These are phyloP conservation scores for Phyllostomus discolor DNA, from an alignment of 2,113 vertebrate genomes.

Conservation along the genomic window DNA sequence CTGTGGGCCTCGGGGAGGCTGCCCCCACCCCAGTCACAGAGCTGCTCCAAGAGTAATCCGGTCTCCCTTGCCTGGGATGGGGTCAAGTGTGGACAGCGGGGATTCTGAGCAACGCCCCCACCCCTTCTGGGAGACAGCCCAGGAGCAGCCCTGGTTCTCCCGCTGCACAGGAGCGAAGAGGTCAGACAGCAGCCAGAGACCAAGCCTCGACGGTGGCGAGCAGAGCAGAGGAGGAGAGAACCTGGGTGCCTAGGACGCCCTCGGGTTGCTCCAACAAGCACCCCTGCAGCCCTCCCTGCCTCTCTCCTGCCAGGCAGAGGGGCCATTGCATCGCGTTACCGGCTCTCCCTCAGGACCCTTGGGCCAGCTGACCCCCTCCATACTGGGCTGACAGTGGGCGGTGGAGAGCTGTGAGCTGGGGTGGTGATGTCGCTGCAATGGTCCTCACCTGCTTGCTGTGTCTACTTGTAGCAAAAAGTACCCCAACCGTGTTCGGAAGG, in stretches of 20 bases:
- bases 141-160: not conserved
- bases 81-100: not conserved
- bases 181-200: not conserved
- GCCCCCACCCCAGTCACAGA: not conserved
- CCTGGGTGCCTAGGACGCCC: not conserved
- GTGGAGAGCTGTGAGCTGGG: not conserved
- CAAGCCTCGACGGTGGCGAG: not conserved
- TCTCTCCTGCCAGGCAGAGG: accelerated
- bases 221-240: not conserved
- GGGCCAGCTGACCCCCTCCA: not conserved
- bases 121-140: not conserved
- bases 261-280: accelerated
- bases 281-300: not conserved
- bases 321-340: accelerated
- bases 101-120: not conserved
- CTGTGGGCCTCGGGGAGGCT: not conserved
- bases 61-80: not conserved
- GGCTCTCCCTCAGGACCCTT: accelerated
- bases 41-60: not conserved
- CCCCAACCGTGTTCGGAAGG: not conserved
- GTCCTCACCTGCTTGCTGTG: not conserved
- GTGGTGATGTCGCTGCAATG: too few species aligned
- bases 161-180: not conserved
- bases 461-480: not conserved
- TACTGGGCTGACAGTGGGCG: not conserved